Evolutionary conservation across 2,888 invertebrate genomes (phyloP), one percentile per base, ranked within the genome.

Genomic region (Matsumyia berberina): DNA sequence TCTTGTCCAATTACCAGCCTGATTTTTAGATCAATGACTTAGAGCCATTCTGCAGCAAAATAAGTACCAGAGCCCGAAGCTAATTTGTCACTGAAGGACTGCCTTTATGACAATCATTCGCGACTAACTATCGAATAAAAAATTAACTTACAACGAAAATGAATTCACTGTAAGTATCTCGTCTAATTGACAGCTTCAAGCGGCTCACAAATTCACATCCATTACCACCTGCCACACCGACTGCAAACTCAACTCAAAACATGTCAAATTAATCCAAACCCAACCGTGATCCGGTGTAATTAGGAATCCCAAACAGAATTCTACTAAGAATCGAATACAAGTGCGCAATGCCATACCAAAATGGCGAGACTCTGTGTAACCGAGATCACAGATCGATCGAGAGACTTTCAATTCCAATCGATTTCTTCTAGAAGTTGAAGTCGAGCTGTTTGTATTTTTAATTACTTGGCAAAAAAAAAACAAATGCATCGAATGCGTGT

Each of bases 361-460:
- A 58, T 46, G 24, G 70, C 39, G 51, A 70, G 33, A 70, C 58
- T 58, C n/a, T 24, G 42, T 49, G 51, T 62, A 76, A 76, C 51
- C 51, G 81, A 58, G 82, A 70, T 77, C n/a, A 46, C 57, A 60
- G 53, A 66, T 69, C 33, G 35, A 64, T 78, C n/a, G n/a, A 49
- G 70, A 70, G 24, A 81, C 80, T 74, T 81, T 81, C 69, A 69
- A 74, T 69, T 79, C 57, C 46, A 44, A n/a, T 58, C 33, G 2
- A 35, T 29, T 77, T 24, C 24, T 3, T 24, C 62, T 49, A 74
- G 55, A 31, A 53, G 24, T 24, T 35, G 66, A 24, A 33, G 53
- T 55, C 58, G 42, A 19, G 58, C 64, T 29, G 37, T 11, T 55
- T 24, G 8, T 39, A 53, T 64, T 67, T 55, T 67, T 78, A 78